Conservation (phyloP, 2,113 vertebrate genomes). For the Oostethus manadensis region DNA sequence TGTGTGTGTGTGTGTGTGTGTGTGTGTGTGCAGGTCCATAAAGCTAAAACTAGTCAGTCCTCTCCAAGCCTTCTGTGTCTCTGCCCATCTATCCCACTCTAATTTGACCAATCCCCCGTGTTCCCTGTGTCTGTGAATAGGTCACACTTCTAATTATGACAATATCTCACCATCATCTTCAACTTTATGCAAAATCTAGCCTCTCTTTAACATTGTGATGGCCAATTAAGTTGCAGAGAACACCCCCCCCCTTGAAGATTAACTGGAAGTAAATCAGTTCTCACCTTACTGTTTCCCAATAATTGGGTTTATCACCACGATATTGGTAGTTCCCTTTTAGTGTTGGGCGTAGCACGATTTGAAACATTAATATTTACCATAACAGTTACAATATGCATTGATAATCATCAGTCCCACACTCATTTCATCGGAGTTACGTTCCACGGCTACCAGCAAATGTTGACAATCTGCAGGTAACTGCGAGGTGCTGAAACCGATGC, state of each 20-base stretch:
- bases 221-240: constrained; percentile 52
- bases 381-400: too few species aligned
- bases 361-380: too few species aligned
- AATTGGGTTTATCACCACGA: too few species aligned
- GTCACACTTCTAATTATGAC: constrained; percentile 63
- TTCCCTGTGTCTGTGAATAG: constrained; percentile 52
- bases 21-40: constrained; percentile 1
- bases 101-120: constrained; percentile 45
- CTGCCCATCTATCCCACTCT: constrained; percentile 32
- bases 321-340: too few species aligned
- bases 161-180: constrained; percentile 32
- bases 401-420: too few species aligned
- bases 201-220: constrained; percentile 37
- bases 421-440: too few species aligned
- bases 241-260: not conserved
- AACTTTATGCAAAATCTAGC: constrained; percentile 45
- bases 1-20: not conserved
- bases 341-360: too few species aligned
- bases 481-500: too few species aligned
- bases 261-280: not conserved
- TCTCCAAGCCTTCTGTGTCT: constrained; percentile 12
- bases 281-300: too few species aligned
- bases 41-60: constrained; percentile 15
- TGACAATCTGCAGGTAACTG: too few species aligned
- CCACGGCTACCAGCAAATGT: too few species aligned